phyloP scores from a whole-genome alignment of 1,140 invertebrate genomes.

The Temnothorax nylanderi region DNA sequence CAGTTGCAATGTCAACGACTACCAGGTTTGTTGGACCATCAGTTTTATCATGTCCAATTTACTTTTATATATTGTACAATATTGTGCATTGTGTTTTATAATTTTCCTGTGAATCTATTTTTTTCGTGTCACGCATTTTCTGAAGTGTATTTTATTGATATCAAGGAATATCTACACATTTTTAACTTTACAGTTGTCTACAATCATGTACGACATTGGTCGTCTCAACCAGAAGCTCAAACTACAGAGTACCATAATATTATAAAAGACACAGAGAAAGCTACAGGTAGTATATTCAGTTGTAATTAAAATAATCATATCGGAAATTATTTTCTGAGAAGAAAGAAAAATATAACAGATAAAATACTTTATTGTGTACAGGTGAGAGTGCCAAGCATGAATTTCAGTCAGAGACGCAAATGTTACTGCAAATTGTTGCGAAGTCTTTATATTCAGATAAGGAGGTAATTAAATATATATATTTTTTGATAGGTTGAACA shows the following conservation, averaged over 20 bases:
- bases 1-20: conserved; percentile 58
- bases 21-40: conserved; percentile 62
- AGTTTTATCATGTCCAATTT: neutral
- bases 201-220: conserved; percentile 72
- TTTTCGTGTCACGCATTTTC: neutral
- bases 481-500: neutral
- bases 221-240: conserved; percentile 78
- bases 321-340: neutral
- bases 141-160: neutral
- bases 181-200: conserved; percentile 62
- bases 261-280: conserved; percentile 86
- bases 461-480: conserved; percentile 89
- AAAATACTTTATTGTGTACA: conserved; percentile 65
- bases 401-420: conserved; percentile 98
- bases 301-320: neutral
- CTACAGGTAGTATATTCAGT: conserved; percentile 84
- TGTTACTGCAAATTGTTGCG: conserved; percentile 98
- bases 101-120: neutral
- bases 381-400: conserved; percentile 89
- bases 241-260: conserved; percentile 84
- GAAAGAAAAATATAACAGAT: conserved; percentile 7
- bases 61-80: neutral
- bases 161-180: neutral
- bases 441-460: conserved; percentile 99
- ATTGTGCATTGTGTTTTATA: neutral